Conservation (phyloP, 2,797 vertebrate genomes). For the Silurus lanzhouensis region DNA sequence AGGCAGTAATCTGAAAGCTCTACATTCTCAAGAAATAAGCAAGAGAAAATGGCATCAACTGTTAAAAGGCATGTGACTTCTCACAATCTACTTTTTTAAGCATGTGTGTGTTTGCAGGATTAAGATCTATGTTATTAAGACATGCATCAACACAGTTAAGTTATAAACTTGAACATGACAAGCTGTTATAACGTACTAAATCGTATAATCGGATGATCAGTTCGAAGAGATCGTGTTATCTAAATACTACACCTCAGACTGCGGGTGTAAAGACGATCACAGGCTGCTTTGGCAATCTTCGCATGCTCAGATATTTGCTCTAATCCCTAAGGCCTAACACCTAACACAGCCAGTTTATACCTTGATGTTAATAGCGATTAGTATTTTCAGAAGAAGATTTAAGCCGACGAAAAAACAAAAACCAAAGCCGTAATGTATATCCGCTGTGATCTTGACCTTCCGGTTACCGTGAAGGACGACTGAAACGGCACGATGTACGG, state of each 20-base stretch:
- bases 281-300: constrained; percentile 14
- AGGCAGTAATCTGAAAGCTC: constrained; percentile 28
- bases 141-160: background rate
- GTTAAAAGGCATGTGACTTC: constrained; percentile 6
- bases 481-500: background rate
- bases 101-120: constrained; percentile 7
- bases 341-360: constrained; percentile 28
- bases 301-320: background rate
- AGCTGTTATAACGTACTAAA: constrained; percentile 33
- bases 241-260: constrained; percentile 31
- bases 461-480: background rate
- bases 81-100: constrained; percentile 15
- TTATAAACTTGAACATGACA: constrained; percentile 3
- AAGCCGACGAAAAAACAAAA: constrained; percentile 16
- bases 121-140: background rate
- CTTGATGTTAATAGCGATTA: constrained; percentile 38
- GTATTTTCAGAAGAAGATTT: constrained; percentile 27
- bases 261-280: constrained; percentile 56
- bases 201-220: constrained; percentile 22
- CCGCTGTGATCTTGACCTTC: background rate
- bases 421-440: background rate
- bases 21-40: constrained; percentile 40
- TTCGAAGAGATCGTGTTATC: constrained; percentile 38
- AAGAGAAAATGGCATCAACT: background rate
- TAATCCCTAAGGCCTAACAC: background rate